phyloP scores from a whole-genome alignment of 2,113 vertebrate genomes.

The Orthonyx spaldingii region DNA sequence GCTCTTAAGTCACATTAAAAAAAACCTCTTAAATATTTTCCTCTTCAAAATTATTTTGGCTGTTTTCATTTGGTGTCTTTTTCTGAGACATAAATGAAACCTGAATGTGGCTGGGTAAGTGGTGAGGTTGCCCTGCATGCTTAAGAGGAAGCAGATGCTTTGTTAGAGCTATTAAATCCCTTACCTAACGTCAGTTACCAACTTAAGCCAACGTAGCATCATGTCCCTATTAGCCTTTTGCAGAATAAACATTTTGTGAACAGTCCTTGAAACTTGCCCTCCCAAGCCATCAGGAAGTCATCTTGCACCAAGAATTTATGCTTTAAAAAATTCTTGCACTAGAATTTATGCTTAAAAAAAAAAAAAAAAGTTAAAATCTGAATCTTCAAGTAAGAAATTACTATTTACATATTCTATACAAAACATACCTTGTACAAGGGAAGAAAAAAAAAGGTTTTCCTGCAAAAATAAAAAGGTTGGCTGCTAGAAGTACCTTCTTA shows the following conservation, averaged over 20 bases:
- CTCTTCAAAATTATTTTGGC: background rate
- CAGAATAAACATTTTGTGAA: background rate
- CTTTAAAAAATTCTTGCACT: background rate
- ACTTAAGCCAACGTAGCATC: background rate
- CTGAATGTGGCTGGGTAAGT: background rate
- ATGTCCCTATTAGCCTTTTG: background rate
- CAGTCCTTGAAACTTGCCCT: background rate
- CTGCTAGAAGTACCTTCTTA: background rate
- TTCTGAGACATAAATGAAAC: background rate
- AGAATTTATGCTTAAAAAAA: too few species aligned
- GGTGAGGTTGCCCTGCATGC: fast-evolving
- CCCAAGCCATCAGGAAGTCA: fast-evolving
- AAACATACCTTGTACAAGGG: background rate
- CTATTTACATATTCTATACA: background rate
- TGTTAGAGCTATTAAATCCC: background rate
- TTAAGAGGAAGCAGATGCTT: background rate
- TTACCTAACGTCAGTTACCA: background rate
- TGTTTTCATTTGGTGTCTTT: background rate
- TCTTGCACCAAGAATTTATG: background rate
- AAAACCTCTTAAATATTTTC: background rate
- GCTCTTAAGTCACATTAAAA: background rate
- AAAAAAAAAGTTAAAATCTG: background rate
- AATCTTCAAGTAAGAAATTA: background rate
- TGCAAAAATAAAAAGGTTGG: background rate
- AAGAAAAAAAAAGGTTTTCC: background rate